A percentile compares a stretch with the other conserved stretches of the same genome.
Evolutionary conservation across 2,113 vertebrate genomes (phyloP).

Genomic region (Aphyosemion australe): DNA sequence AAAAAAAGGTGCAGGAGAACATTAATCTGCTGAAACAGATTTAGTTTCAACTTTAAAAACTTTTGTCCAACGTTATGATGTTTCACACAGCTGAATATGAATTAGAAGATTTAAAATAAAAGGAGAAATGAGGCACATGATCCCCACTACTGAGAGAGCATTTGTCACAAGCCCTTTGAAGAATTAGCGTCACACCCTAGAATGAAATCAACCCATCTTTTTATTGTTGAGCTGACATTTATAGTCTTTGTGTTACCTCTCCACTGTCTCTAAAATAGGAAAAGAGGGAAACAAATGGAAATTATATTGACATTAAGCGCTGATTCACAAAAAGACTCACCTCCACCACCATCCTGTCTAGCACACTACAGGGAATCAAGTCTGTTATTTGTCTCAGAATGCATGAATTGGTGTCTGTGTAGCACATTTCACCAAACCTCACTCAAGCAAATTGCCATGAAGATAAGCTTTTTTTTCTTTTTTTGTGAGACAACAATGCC

Average conservation of each 20-base stretch:
- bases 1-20: background rate
- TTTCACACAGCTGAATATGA: too few species aligned
- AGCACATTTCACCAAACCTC: slow-evolving; percentile 54
- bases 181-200: slow-evolving; percentile 42
- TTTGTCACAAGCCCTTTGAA: slow-evolving; percentile 55
- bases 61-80: slow-evolving; percentile 11
- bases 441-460: slow-evolving; percentile 43
- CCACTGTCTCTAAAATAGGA: slow-evolving; percentile 25
- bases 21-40: background rate
- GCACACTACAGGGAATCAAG: slow-evolving; percentile 38
- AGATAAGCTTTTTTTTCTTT: slow-evolving; percentile 55
- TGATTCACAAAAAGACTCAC: slow-evolving; percentile 41
- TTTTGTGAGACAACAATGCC: slow-evolving; percentile 51
- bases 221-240: slow-evolving; percentile 56
- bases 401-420: slow-evolving; percentile 44
- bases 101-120: background rate
- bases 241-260: slow-evolving; percentile 50
- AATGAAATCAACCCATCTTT: slow-evolving; percentile 56
- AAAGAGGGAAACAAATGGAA: slow-evolving; percentile 48
- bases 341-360: slow-evolving; percentile 1
- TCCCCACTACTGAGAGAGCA: slow-evolving; percentile 17
- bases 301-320: slow-evolving; percentile 42
- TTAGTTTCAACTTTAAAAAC: background rate
- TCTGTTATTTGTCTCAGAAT: slow-evolving; percentile 44
- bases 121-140: background rate